A percentile compares a stretch with the other conserved stretches of the same genome.
Evolutionary conservation across 2,113 vertebrate species (phyloP).

Genomic region (Macquaria australasica): DNA sequence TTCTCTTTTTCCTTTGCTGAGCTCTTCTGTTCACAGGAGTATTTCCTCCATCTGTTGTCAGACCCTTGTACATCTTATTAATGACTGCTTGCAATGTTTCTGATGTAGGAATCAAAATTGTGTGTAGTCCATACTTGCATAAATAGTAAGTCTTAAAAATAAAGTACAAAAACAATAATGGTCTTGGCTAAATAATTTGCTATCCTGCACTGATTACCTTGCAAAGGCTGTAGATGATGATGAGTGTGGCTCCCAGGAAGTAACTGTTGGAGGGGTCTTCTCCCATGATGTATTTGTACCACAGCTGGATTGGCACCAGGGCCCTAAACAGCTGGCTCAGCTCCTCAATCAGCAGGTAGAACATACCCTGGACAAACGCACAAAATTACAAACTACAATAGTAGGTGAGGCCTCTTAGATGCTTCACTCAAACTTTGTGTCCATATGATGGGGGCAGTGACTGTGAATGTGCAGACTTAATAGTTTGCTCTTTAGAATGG

Average conservation of each 20-base stretch:
- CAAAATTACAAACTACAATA: not conserved
- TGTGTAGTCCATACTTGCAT: not conserved
- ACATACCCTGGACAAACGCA: conserved; percentile 89
- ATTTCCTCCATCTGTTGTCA: not conserved
- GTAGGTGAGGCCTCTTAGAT: not conserved
- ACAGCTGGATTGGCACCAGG: conserved; percentile 96
- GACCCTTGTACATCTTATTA: not conserved
- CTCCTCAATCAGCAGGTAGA: conserved; percentile 97
- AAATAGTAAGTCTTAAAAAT: not conserved
- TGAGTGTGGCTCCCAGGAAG: conserved; percentile 93
- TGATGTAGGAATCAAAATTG: not conserved
- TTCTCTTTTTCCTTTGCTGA: not conserved
- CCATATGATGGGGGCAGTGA: not conserved
- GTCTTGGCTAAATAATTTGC: not conserved
- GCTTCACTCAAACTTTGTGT: not conserved
- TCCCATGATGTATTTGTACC: conserved; percentile 99
- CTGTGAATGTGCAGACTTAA: not conserved
- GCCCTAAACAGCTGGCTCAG: conserved; percentile 97
- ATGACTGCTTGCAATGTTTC: not conserved
- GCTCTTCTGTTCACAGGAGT: not conserved
- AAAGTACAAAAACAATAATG: not conserved
- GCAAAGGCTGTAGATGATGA: conserved; percentile 96
- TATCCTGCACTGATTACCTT: conserved; percentile 84
- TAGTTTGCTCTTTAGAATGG: not conserved
- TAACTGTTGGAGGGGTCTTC: conserved; percentile 94